Evolutionary conservation across 2,797 vertebrate species (phyloP).

Genomic region (Phalloptychus januarius): DNA sequence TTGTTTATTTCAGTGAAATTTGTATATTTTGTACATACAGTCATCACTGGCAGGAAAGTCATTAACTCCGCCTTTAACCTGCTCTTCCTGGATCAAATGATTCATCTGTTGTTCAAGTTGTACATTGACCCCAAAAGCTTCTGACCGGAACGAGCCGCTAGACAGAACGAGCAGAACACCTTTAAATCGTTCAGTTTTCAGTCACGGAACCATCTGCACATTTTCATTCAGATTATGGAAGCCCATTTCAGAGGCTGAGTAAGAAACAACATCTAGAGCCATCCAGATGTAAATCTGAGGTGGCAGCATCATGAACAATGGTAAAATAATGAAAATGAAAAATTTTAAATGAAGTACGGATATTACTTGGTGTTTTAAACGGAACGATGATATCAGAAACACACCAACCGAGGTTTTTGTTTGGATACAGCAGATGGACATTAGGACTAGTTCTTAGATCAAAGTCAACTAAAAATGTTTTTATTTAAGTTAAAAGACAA

Average conservation of each 20-base stretch:
- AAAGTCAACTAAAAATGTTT: neutral
- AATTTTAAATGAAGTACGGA: neutral
- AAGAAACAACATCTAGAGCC: neutral
- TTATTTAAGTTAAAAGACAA: neutral
- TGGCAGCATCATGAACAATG: neutral
- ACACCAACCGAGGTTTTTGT: neutral
- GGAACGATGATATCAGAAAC: neutral
- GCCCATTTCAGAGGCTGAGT: neutral
- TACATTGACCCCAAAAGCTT: neutral
- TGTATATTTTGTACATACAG: neutral
- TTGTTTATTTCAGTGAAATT: neutral
- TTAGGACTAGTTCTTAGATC: neutral
- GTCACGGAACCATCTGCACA: neutral
- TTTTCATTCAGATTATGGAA: neutral
- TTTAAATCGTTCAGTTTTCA: neutral
- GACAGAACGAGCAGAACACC: neutral
- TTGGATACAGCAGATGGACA: neutral
- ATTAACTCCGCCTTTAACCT: neutral
- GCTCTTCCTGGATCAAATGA: neutral
- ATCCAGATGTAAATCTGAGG: neutral
- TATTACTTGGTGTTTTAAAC: neutral
- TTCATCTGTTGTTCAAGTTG: neutral
- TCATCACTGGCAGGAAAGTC: neutral
- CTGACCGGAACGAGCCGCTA: neutral
- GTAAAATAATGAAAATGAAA: neutral